A percentile compares a stretch with the other conserved stretches of the same genome.
phyloP scores from a whole-genome alignment of 2,113 vertebrate genomes.

The Setophaga kirtlandii region DNA sequence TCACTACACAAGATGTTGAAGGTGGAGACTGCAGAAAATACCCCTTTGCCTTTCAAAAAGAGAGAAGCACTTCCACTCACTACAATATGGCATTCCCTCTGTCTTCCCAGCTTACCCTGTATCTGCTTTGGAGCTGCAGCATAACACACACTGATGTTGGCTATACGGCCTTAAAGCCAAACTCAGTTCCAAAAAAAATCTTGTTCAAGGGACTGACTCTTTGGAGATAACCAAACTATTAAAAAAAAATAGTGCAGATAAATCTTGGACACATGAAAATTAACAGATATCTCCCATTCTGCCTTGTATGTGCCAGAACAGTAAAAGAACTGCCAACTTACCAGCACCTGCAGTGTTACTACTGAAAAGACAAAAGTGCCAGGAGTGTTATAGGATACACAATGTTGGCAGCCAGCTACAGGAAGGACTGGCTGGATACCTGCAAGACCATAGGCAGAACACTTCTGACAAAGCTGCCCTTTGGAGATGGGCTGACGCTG shows the following conservation, averaged over 20 bases:
- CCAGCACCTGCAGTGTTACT: background rate
- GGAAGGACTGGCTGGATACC: background rate
- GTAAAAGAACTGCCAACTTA: constrained; percentile 19
- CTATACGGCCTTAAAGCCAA: background rate
- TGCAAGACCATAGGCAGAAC: background rate
- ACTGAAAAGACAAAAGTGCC: constrained; percentile 9
- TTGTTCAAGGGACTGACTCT: background rate
- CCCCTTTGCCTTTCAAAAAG: background rate
- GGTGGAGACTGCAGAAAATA: background rate
- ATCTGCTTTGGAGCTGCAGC: constrained; percentile 10
- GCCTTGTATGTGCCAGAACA: background rate
- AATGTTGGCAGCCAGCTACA: background rate
- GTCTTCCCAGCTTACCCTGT: background rate
- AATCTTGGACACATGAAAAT: background rate
- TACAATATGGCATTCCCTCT: background rate
- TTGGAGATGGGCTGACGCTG: background rate
- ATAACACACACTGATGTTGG: background rate
- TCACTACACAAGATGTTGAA: background rate
- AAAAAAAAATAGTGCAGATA: background rate
- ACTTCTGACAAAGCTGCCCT: background rate
- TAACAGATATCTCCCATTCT: background rate
- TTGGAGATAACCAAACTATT: background rate
- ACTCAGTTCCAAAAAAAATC: background rate
- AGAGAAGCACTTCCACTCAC: background rate
- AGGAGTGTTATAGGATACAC: background rate